phyloP scores from a whole-genome alignment of 2,797 vertebrate species.

The Notolabrus celidotus region DNA sequence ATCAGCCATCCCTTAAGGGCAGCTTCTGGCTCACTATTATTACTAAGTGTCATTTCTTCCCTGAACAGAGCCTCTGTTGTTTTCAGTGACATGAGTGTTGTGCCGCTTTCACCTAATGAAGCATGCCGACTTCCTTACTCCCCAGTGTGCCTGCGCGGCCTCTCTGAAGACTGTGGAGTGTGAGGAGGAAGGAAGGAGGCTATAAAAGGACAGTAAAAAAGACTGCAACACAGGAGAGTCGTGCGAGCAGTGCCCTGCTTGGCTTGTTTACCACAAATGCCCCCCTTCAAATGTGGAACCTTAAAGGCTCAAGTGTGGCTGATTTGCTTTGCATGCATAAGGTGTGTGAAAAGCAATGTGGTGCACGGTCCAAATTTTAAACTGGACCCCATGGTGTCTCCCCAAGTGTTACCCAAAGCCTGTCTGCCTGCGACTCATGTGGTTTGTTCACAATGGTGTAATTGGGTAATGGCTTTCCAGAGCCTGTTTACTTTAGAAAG shows the following conservation, averaged over 20 bases:
- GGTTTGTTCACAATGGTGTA: slow-evolving; percentile 45
- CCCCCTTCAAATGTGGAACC: slow-evolving; percentile 52
- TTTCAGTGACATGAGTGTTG: slow-evolving; percentile 66
- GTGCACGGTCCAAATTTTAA: slow-evolving; percentile 41
- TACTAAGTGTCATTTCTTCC: slow-evolving; percentile 75
- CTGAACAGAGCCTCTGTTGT: slow-evolving; percentile 82
- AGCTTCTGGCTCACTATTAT: slow-evolving; percentile 69
- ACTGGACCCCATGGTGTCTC: slow-evolving; percentile 32
- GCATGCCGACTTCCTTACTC: slow-evolving; percentile 81
- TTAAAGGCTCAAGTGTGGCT: slow-evolving; percentile 45
- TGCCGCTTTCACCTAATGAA: slow-evolving; percentile 81
- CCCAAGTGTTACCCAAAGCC: slow-evolving; percentile 47
- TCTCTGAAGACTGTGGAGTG: slow-evolving; percentile 69
- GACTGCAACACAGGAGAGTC: slow-evolving; percentile 57
- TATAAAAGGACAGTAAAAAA: slow-evolving; percentile 82
- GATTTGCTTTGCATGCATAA: slow-evolving; percentile 41
- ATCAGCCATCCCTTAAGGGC: slow-evolving; percentile 52
- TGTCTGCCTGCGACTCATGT: slow-evolving; percentile 46
- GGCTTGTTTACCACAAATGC: slow-evolving; percentile 65
- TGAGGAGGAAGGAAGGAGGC: slow-evolving; percentile 81
- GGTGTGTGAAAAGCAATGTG: slow-evolving; percentile 52
- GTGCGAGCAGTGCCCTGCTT: slow-evolving; percentile 45
- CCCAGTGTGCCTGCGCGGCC: slow-evolving; percentile 71
- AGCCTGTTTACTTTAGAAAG: slow-evolving; percentile 47
- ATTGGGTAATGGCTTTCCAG: slow-evolving; percentile 37